These are phyloP conservation scores for Chrysomela aeneicollis DNA, from an alignment of 2,888 invertebrate species.

Conservation along the genomic window DNA sequence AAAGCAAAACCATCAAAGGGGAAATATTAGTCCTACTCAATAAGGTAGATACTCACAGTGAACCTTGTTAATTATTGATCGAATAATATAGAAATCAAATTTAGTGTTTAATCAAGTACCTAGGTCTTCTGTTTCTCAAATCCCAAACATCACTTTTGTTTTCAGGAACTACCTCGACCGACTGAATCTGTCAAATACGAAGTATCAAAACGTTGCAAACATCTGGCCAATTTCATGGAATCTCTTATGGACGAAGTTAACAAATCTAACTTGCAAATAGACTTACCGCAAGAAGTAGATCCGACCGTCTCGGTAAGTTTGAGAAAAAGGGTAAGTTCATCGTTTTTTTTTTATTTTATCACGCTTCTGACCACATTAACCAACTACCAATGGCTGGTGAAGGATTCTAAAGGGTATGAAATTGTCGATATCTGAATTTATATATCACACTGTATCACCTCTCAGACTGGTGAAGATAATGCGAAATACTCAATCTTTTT, in stretches of 20 bases:
- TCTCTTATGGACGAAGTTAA: conserved; percentile 74
- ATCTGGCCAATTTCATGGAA: conserved; percentile 79
- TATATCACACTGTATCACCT: too few species aligned
- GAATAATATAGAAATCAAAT: not conserved
- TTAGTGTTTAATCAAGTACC: too few species aligned
- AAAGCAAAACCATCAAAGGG: conserved; percentile 69
- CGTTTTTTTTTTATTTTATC: conserved; percentile 23
- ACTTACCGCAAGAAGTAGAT: conserved; percentile 70
- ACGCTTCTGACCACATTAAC: conserved; percentile 18
- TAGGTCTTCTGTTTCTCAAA: too few species aligned
- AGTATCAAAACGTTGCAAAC: conserved; percentile 75
- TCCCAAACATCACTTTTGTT: conserved; percentile 19
- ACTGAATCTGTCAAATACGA: conserved; percentile 69
- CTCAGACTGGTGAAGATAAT: too few species aligned
- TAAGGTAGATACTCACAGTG: conserved; percentile 61
- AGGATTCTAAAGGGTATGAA: not conserved
- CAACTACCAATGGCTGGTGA: conserved; percentile 1
- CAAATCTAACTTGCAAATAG: conserved; percentile 66
- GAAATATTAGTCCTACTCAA: conserved; percentile 74
- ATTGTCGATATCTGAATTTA: too few species aligned
- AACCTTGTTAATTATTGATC: not conserved
- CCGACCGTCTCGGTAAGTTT: conserved; percentile 70
- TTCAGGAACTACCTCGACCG: conserved; percentile 55
- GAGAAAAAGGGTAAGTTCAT: conserved; percentile 43
- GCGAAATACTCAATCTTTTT: too few species aligned